Evolutionary conservation across 1,140 invertebrate genomes (phyloP), one percentile per base, ranked within the genome.

Genomic region (Drosophila equinoxialis): DNA sequence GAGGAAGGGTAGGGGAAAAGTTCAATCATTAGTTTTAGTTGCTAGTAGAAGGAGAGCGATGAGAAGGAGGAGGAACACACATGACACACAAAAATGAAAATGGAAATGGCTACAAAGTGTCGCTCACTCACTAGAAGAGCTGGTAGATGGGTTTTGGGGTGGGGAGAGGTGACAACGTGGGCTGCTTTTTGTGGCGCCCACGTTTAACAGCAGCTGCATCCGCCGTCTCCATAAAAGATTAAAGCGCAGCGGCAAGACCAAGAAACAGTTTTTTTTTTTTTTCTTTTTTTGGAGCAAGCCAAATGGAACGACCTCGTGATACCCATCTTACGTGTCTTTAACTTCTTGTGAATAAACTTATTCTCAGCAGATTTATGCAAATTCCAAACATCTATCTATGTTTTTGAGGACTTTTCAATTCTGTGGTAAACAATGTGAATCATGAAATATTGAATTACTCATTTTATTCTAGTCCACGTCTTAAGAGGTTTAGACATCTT

Each of bases 1-100:
- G 7, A 10, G 35, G 2, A 11, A 3, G 10, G 35, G 3, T 30
- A 23, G 39, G 45, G 39, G 45, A 57, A 78, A 79, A 71, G 75
- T 75, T 74, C 70, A 77, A 77, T 83, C 79, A 83, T 86, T 85
- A 78, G 78, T 70, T 78, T 86, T 79, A 77, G 78, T 70, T 75
- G 51, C 33, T 57, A 42, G 35, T 45, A 23, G 45, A 7, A 17
- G 17, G n/a, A 42, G 23, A 13, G 4, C 3, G 13, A 41, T 2
- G 1, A 14, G n/a, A 5, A 17, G 13, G n/a, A 23, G 39, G 45
- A 33, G 55, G 69, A 71, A 10, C 10, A 11, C 37, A 39, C 35
- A 11, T 10, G 3, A 39, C 37, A 39, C 74, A 69, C 71, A 66
- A 37, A 48, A 61, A 37, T 57, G 8, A 74, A 70, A 71, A 65